Percentiles rank a stretch among this genome's conserved stretches.
phyloP scores from a whole-genome alignment of 1,140 invertebrate genomes.

The Drosophila kurseongensis region DNA sequence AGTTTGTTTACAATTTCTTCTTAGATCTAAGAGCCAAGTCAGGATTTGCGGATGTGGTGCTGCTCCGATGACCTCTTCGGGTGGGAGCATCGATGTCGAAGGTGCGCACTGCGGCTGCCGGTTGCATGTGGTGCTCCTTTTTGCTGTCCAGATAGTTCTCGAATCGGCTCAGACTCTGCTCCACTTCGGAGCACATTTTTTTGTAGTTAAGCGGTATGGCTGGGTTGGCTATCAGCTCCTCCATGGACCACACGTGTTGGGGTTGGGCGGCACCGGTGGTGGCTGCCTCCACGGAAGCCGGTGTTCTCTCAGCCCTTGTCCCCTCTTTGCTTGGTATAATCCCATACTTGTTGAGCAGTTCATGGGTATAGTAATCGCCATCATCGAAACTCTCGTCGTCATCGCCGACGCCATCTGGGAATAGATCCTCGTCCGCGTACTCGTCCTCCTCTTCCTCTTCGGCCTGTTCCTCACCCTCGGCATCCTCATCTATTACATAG shows the following conservation, averaged over 20 bases:
- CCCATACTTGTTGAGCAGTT: slow-evolving; percentile 58
- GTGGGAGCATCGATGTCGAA: slow-evolving; percentile 79
- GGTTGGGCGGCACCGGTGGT: slow-evolving; percentile 16
- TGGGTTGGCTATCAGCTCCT: slow-evolving; percentile 79
- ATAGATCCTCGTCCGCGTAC: slow-evolving; percentile 47
- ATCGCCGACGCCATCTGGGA: slow-evolving; percentile 42
- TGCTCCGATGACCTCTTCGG: slow-evolving; percentile 10
- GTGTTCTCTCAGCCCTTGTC: background rate
- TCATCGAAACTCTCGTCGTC: slow-evolving; percentile 36
- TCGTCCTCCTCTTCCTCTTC: slow-evolving; percentile 60
- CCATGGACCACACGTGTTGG: slow-evolving; percentile 78
- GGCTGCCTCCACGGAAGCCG: background rate
- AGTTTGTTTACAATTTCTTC: slow-evolving; percentile 57
- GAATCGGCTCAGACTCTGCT: slow-evolving; percentile 76
- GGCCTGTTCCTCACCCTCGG: slow-evolving; percentile 63
- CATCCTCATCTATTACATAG: slow-evolving; percentile 71
- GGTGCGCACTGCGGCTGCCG: slow-evolving; percentile 58
- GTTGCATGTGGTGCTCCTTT: slow-evolving; percentile 38
- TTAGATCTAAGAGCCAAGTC: slow-evolving; percentile 68
- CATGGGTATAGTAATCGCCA: slow-evolving; percentile 35
- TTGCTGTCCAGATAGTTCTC: slow-evolving; percentile 77
- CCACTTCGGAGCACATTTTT: slow-evolving; percentile 82
- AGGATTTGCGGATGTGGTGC: background rate
- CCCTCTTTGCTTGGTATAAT: slow-evolving; percentile 29
- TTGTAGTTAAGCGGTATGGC: slow-evolving; percentile 79